A percentile compares a stretch with the other conserved stretches of the same genome.
phyloP scores from a whole-genome alignment of 2,113 vertebrate species.

The Pangasianodon gigas region DNA sequence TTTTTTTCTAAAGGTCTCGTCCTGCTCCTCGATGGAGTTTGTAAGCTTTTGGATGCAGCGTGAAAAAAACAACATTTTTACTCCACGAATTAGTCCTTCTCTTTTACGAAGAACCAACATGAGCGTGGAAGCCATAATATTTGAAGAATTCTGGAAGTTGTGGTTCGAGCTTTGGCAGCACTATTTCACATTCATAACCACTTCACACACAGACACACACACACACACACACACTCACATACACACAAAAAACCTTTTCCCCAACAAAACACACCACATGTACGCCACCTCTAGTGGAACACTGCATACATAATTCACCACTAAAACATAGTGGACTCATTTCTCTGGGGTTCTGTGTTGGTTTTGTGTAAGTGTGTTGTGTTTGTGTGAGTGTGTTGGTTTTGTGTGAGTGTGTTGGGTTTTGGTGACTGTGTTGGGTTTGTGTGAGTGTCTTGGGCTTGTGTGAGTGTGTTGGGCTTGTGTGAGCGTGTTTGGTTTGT shows the following conservation, averaged over 20 bases:
- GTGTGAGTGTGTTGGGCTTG: not conserved
- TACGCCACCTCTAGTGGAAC: conserved; percentile 12
- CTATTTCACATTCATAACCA: conserved; percentile 20
- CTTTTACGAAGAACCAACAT: not conserved
- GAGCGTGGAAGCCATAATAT: conserved; percentile 22
- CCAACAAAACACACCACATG: not conserved
- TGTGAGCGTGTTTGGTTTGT: not conserved
- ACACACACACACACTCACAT: conserved; percentile 17
- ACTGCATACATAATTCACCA: conserved; percentile 14
- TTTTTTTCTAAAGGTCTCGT: not conserved
- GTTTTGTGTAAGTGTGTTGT: not conserved
- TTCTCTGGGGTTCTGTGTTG: not conserved
- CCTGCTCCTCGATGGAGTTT: not conserved
- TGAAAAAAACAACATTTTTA: conserved; percentile 1
- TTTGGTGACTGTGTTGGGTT: not conserved
- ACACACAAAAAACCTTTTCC: not conserved
- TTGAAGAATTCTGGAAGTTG: conserved; percentile 43
- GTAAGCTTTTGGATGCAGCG: not conserved
- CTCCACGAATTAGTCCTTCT: not conserved
- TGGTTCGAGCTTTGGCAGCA: conserved; percentile 30
- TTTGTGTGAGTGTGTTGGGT: not conserved
- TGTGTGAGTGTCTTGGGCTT: not conserved
- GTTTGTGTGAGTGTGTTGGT: not conserved
- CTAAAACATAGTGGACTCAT: not conserved
- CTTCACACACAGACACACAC: conserved; percentile 29